Evolutionary conservation across 2,888 invertebrate genomes (phyloP).

Genomic region (Athripsodes cinereus): DNA sequence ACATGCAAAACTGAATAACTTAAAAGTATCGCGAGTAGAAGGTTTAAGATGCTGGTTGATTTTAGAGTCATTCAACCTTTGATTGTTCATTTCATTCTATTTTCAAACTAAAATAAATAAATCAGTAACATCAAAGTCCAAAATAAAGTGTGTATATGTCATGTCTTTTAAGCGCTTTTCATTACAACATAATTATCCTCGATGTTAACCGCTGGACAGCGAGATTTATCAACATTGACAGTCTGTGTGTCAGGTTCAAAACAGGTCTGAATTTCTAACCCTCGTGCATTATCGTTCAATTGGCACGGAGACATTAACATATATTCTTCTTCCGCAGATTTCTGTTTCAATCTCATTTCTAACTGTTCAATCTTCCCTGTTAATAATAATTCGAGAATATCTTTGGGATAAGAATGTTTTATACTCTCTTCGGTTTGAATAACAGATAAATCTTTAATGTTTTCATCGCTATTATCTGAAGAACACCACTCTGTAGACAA

Average conservation of each 20-base stretch:
- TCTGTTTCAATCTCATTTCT: conserved; percentile 33
- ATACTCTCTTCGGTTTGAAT: conserved; percentile 33
- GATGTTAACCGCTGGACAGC: not conserved
- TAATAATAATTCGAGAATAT: conserved; percentile 41
- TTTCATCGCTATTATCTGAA: conserved; percentile 25
- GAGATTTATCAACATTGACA: not conserved
- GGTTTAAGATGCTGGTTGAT: too few species aligned
- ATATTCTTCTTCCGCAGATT: conserved; percentile 38
- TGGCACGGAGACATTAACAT: conserved; percentile 43
- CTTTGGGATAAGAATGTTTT: conserved; percentile 37
- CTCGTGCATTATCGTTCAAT: not conserved
- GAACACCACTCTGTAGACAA: conserved; percentile 31
- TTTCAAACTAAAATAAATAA: too few species aligned
- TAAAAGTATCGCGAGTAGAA: too few species aligned
- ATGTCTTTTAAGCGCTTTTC: conserved; percentile 17
- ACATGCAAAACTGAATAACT: too few species aligned
- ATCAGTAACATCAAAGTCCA: too few species aligned
- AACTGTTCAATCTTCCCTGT: conserved; percentile 34
- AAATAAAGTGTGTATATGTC: too few species aligned
- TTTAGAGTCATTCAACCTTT: too few species aligned
- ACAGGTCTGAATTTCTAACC: not conserved
- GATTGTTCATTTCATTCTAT: too few species aligned
- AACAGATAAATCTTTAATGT: conserved; percentile 28
- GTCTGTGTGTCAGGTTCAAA: not conserved
- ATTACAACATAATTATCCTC: conserved; percentile 25